phyloP scores from a whole-genome alignment of 1,140 invertebrate species.

The Drosophila hydei region DNA sequence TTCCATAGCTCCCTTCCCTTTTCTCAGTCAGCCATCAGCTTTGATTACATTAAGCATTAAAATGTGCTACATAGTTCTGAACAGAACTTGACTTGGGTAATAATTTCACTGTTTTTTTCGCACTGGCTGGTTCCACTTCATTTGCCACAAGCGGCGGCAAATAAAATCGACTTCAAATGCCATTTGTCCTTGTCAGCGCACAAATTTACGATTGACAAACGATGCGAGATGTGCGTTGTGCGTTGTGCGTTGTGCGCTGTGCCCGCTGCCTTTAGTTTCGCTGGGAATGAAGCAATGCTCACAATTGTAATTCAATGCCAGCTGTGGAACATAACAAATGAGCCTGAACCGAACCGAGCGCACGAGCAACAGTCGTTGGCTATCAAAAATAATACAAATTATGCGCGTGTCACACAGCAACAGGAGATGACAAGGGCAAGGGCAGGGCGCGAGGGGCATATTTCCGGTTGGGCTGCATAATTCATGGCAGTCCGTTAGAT shows the following conservation, averaged over 20 bases:
- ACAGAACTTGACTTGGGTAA: conserved; percentile 1
- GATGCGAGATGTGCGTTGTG: conserved; percentile 44
- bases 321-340: conserved; percentile 49
- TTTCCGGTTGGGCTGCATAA: conserved; percentile 29
- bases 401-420: conserved; percentile 48
- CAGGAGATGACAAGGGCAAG: not conserved
- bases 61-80: conserved; percentile 13
- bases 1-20: not conserved
- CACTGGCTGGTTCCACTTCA: conserved; percentile 55
- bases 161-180: conserved; percentile 69
- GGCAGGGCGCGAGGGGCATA: not conserved
- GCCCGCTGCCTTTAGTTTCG: not conserved
- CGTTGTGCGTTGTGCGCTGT: not conserved
- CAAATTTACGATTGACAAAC: conserved; percentile 73
- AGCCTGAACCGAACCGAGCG: not conserved
- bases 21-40: conserved; percentile 23
- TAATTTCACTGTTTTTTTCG: not conserved
- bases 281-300: conserved; percentile 33
- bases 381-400: conserved; percentile 64
- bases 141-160: conserved; percentile 65
- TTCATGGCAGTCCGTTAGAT: conserved; percentile 17
- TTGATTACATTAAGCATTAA: conserved; percentile 63
- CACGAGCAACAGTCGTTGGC: conserved; percentile 33
- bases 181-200: conserved; percentile 74
- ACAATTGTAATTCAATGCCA: conserved; percentile 51